These are phyloP conservation scores for Lordiphosa stackelbergi DNA, from an alignment of 1,140 invertebrate genomes.

Conservation along the genomic window DNA sequence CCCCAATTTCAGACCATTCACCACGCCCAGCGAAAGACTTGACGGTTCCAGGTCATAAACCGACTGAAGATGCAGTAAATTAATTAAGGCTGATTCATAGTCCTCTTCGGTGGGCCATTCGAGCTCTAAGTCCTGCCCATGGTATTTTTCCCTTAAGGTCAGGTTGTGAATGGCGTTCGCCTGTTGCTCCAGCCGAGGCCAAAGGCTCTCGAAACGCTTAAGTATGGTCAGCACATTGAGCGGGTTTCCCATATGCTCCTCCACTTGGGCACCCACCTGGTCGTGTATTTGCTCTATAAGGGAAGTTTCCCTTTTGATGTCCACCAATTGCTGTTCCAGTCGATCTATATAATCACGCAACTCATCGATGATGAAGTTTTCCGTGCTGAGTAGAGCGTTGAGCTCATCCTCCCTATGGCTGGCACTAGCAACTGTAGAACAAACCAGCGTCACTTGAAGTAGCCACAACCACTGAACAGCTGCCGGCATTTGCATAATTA, in stretches of 20 bases:
- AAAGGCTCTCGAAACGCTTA: conserved; percentile 94
- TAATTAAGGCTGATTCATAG: conserved; percentile 52
- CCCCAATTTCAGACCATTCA: conserved; percentile 66
- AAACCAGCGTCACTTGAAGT: conserved; percentile 24
- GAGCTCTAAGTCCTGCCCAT: conserved; percentile 1
- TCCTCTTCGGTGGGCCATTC: conserved; percentile 55
- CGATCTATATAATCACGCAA: conserved; percentile 48
- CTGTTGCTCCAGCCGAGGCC: conserved; percentile 78
- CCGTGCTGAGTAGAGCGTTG: conserved; percentile 34
- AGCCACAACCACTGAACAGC: conserved; percentile 33
- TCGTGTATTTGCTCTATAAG: conserved; percentile 84
- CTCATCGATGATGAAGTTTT: conserved; percentile 42
- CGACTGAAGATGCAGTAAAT: conserved; percentile 58
- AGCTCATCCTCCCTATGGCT: conserved; percentile 31
- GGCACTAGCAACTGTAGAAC: conserved; percentile 4
- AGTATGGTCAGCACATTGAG: conserved; percentile 97
- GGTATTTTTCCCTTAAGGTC: background rate
- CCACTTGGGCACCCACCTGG: conserved; percentile 85
- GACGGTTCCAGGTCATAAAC: conserved; percentile 57
- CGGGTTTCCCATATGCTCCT: conserved; percentile 93
- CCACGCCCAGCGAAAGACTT: conserved; percentile 53
- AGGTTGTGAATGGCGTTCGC: conserved; percentile 33
- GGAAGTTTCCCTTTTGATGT: conserved; percentile 30
- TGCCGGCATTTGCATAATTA: conserved; percentile 55
- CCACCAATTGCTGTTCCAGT: conserved; percentile 32